Conservation (phyloP, 2,113 vertebrate species). For the Clarias magur region DNA sequence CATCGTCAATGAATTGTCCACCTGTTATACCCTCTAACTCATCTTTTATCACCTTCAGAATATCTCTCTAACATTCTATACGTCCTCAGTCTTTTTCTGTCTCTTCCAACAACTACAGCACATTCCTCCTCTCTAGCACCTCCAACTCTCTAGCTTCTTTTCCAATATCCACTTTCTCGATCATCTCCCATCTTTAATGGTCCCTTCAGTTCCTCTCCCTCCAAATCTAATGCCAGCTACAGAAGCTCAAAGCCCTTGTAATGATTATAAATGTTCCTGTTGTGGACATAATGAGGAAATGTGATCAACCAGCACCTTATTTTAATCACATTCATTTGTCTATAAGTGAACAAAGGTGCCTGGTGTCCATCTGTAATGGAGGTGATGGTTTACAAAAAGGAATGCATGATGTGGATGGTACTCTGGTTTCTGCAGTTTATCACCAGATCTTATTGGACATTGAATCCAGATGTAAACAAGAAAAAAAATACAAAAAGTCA, state of each 20-base stretch:
- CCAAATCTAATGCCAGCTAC: background rate
- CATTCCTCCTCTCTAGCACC: background rate
- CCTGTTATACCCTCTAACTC: background rate
- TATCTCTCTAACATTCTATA: too few species aligned
- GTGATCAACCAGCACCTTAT: constrained; percentile 22
- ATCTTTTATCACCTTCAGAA: background rate
- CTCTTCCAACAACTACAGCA: background rate
- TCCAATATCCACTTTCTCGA: background rate
- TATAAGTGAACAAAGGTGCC: constrained; percentile 30
- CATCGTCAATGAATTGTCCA: too few species aligned
- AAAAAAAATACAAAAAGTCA: too few species aligned
- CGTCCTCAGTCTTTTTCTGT: too few species aligned
- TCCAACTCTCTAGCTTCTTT: too few species aligned
- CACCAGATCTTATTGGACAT: constrained; percentile 32
- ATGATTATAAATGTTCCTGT: constrained; percentile 11
- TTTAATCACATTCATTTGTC: constrained; percentile 39
- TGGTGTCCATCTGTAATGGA: constrained; percentile 32
- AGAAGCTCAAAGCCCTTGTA: background rate
- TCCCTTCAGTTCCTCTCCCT: background rate
- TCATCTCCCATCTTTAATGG: background rate
- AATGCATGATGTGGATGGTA: constrained; percentile 35
- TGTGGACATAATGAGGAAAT: constrained; percentile 6
- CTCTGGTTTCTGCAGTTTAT: constrained; percentile 41
- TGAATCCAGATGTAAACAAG: constrained; percentile 50
- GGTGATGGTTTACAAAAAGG: constrained; percentile 37